Evolutionary conservation across 2,888 invertebrate genomes (phyloP), one percentile per base, ranked within the genome.

Genomic region (Quadroppia sp.): DNA sequence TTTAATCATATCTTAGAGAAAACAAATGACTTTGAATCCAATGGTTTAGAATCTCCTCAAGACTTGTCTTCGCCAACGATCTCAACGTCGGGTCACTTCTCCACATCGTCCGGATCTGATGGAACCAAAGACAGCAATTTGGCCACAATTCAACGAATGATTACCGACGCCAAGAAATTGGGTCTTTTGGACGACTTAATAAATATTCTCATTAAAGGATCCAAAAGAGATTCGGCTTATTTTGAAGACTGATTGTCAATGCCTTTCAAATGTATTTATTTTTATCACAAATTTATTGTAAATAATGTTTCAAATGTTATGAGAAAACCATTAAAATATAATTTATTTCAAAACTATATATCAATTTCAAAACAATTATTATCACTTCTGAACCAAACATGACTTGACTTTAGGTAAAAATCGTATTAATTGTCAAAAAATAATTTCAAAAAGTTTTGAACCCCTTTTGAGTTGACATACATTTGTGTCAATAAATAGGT

Each of bases 151-250:
- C 69, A 73, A 67, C 32, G 67, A 11, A 28, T 73, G 53, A 42
- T 73, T 3, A n/a, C n/a, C 9, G 69, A 73, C 36, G 73, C 73
- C 23, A 45, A 69, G 28, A 71, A 53, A 25, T 32, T 73, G 25
- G 73, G 73, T 23, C 23, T 73, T 40, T 50, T 73, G 23, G 42
- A 48, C 25, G 73, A 73, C 67, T 50, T 73, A 32, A 28, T 73
- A 6, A 25, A 69, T n/a, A 11, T 40, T n/a, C 48, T 73, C 11
- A 40, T 69, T n/a, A 69, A 69, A 69, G 50, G 45, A 25, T 42
- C 67, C 25, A 73, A 67, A n/a, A 42, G 73, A 67, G 73, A 73
- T 20, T 73, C 73, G 9, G 73, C 73, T 73, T 73, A 48, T 48
- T 73, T 30, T 73, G 73, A 73, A 36, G 73, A 73, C 20, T 73